These are phyloP conservation scores for Rhadina sibilatrix DNA, from an alignment of 2,113 vertebrate species.

Conservation along the genomic window DNA sequence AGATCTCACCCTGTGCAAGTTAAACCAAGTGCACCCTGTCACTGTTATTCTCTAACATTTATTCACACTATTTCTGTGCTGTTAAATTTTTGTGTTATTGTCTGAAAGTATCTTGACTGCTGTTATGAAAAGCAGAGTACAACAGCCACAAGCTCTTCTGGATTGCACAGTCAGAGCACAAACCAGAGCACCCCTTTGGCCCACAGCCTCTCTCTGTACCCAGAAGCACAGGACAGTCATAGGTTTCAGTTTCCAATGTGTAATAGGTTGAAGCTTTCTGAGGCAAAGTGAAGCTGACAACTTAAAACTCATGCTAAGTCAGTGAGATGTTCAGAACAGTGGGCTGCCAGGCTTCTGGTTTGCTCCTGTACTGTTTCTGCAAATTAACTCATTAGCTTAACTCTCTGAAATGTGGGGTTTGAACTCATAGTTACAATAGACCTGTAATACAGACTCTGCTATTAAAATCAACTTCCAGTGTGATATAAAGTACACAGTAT, in stretches of 20 bases:
- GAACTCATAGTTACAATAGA: not conserved
- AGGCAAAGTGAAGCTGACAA: not conserved
- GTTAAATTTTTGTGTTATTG: not conserved
- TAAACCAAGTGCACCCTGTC: not conserved
- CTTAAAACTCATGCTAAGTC: not conserved
- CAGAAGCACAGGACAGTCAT: not conserved
- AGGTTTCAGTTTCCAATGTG: not conserved
- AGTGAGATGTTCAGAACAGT: not conserved
- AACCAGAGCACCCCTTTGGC: not conserved
- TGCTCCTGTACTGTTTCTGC: not conserved
- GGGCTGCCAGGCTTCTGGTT: not conserved
- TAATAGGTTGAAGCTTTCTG: not conserved
- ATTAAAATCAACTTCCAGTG: not conserved
- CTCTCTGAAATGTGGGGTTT: not conserved
- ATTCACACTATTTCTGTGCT: not conserved
- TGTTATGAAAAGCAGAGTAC: not conserved
- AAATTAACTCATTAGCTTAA: not conserved
- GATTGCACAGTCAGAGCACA: not conserved
- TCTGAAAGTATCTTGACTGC: not conserved
- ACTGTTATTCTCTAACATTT: not conserved
- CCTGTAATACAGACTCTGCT: not conserved
- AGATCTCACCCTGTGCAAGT: not conserved
- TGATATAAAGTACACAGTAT: not conserved
- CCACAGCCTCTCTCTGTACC: not conserved
- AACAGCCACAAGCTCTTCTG: not conserved